A percentile compares a stretch with the other conserved stretches of the same genome.
Evolutionary conservation across 2,113 vertebrate species (phyloP).

Genomic region (Pontoporia blainvillei): DNA sequence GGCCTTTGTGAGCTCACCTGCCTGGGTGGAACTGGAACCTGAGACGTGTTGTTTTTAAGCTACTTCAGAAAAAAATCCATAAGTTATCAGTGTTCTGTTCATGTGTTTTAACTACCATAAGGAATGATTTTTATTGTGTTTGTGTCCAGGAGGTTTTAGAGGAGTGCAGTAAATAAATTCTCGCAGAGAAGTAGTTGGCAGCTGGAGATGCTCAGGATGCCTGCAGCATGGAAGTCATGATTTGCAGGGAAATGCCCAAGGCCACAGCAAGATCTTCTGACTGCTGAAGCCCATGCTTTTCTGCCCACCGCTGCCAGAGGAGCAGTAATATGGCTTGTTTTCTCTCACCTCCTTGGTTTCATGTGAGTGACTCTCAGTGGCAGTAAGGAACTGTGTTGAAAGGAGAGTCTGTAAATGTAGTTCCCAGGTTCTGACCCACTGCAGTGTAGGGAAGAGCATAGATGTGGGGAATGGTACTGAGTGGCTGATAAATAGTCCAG

Average conservation of each 20-base stretch:
- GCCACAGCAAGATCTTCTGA: not conserved
- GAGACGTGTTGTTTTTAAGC: not conserved
- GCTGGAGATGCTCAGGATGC: not conserved
- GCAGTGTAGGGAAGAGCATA: not conserved
- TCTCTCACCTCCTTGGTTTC: not conserved
- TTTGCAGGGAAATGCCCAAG: not conserved
- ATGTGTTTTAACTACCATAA: conserved; percentile 1
- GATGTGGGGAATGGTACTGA: not conserved
- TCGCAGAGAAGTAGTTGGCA: not conserved
- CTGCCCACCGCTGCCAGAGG: not conserved
- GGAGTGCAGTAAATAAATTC: conserved; percentile 43
- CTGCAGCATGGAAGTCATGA: not conserved
- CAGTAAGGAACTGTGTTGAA: not conserved
- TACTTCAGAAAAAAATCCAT: not conserved
- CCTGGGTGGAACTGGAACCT: not conserved
- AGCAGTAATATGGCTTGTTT: not conserved
- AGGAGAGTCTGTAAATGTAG: not conserved
- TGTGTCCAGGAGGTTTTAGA: conserved; percentile 43
- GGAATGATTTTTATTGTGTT: conserved; percentile 28
- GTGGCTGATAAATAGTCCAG: not conserved
- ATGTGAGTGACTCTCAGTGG: not conserved
- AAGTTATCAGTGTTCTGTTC: not conserved
- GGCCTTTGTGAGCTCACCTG: not conserved
- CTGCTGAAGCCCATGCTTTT: not conserved
- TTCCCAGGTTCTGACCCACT: not conserved